Evolutionary conservation across 2,113 vertebrate species (phyloP).

Genomic region (Ondatra zibethicus): DNA sequence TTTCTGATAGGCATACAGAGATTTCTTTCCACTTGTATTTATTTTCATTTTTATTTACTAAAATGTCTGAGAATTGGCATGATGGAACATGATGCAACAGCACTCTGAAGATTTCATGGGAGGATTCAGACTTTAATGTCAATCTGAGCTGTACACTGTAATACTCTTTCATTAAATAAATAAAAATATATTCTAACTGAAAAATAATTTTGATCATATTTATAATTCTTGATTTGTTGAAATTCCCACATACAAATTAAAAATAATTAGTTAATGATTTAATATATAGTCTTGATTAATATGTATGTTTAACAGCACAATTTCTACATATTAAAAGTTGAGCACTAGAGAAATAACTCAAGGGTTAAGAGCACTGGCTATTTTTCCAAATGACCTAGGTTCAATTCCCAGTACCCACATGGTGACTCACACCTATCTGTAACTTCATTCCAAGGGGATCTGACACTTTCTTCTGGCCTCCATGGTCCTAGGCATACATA

Average conservation of each 20-base stretch:
- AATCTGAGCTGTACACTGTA: neutral
- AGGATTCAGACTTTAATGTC: neutral
- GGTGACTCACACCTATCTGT: neutral
- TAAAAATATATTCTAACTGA: neutral
- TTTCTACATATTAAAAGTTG: neutral
- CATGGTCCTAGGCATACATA: neutral
- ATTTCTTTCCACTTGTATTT: too few species aligned
- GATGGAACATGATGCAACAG: too few species aligned
- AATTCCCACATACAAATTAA: neutral
- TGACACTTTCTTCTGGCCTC: neutral
- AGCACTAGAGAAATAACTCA: neutral
- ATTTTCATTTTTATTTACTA: neutral
- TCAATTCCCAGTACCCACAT: neutral
- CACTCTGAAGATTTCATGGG: too few species aligned
- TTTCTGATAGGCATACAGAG: neutral
- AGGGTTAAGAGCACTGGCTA: neutral
- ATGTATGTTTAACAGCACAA: neutral
- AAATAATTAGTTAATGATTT: neutral
- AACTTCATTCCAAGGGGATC: neutral
- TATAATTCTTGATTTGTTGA: neutral
- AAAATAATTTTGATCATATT: neutral
- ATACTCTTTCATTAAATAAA: neutral
- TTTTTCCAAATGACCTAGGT: neutral
- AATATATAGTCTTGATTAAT: neutral
- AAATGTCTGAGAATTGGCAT: neutral